Base-by-base conservation (phyloP, 2,888 invertebrate genomes). In the Alviniconcha strummeri region DNA sequence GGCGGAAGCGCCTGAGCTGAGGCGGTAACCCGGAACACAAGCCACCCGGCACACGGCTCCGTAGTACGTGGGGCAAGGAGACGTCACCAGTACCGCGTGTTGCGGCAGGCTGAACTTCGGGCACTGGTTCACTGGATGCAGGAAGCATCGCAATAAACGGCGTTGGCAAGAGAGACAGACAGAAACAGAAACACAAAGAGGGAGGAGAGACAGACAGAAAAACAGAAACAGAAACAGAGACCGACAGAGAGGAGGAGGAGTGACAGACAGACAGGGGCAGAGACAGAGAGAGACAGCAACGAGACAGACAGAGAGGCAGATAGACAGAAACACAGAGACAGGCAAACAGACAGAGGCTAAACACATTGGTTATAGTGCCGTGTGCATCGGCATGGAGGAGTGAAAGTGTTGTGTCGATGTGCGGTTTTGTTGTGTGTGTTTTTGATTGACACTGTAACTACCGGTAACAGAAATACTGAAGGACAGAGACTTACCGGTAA, bases 51-150 rank as follows among this genome's bases (percentile, higher is more conserved):
- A 82, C 54, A 19, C 11, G 56, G 82, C 57, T 15, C 82, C 82
- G 76, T 52, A 77, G 67, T 82, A 60, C 36, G 77, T 77, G 56
- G 82, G 82, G 17, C 82, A 82, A 0, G 82, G 82, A 13, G 67
- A 69, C 76, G 82, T 77, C 76, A 82, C 67, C 55, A 82, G 69
- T 13, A n/a, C 7, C 1, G 54, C 76, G 36, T 77, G 11, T 8
- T 52, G 54, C 2, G 82, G 76, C 36, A 77, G 5, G 9, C 67
- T 52, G 77, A 82, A 69, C 7, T n/a, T 36, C 6, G 82, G 75
- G 17, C 82, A 82, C 55, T 19, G 54, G 77, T 67, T 77, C 17
- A 82, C 82, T 82, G 82, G 5, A 71, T 11, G 36, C 19, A 15
- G 56, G 1, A 36, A 36, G 13, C 64, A 1, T 64, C 17, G 3